Evolutionary conservation across 2,888 invertebrate genomes (phyloP).

Genomic region (Lymantria monacha): DNA sequence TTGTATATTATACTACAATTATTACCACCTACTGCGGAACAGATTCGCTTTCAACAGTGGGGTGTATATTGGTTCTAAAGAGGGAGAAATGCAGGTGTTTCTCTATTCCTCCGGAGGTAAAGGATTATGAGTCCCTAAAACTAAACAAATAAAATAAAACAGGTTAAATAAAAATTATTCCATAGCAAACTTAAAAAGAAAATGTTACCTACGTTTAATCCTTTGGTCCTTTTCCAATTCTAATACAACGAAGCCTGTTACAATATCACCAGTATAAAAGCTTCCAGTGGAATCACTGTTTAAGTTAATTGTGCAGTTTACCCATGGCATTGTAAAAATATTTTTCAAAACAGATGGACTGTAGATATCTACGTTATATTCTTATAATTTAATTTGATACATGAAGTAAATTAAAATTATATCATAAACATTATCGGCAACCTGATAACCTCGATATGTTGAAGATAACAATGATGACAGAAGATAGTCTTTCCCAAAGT

Average conservation of each 20-base stretch:
- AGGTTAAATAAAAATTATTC: no score
- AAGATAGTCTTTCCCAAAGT: conserved; percentile 14
- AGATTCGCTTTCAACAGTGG: no score
- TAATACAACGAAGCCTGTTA: conserved; percentile 63
- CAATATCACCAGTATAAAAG: conserved; percentile 66
- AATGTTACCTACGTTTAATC: conserved; percentile 50
- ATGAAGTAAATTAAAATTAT: conserved; percentile 8
- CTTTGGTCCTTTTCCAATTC: conserved; percentile 54
- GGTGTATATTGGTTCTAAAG: no score
- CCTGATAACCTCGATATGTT: conserved; percentile 27
- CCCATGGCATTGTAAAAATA: conserved; percentile 51
- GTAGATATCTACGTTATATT: not conserved
- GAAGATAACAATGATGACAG: conserved; percentile 27
- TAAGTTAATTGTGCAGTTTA: conserved; percentile 51
- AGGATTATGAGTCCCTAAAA: no score
- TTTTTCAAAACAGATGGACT: not conserved
- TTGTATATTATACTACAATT: no score
- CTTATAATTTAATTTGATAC: not conserved
- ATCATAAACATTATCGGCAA: conserved; percentile 10
- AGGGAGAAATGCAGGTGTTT: no score
- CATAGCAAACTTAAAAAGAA: not conserved
- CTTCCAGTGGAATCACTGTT: conserved; percentile 60
- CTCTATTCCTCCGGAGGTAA: no score
- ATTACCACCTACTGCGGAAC: no score
- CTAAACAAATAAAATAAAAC: no score